Percentiles rank a stretch among this genome's conserved stretches.
phyloP scores from a whole-genome alignment of 2,113 vertebrate species.

The Sinosuthora webbiana region DNA sequence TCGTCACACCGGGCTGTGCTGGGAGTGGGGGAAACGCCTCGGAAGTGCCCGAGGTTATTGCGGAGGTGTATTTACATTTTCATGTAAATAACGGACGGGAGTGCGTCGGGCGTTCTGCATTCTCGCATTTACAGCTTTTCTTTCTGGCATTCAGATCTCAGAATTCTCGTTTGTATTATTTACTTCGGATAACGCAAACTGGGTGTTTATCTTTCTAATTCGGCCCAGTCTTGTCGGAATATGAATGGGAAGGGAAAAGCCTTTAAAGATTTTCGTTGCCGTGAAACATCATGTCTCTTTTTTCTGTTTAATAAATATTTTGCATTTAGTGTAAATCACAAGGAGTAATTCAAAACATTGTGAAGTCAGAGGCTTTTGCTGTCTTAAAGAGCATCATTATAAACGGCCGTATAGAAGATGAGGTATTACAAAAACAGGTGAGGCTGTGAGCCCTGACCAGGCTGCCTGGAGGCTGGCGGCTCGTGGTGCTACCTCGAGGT shows the following conservation, averaged over 20 bases:
- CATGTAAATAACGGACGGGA: fast-evolving
- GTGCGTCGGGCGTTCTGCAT: background rate
- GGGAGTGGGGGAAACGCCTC: background rate
- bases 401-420: fast-evolving
- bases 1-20: background rate
- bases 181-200: fast-evolving
- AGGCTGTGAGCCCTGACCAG: fast-evolving
- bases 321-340: background rate
- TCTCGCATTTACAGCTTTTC: background rate
- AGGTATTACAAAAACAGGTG: fast-evolving
- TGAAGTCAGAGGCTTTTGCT: background rate
- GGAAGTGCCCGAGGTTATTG: background rate
- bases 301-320: background rate
- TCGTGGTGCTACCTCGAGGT: fast-evolving
- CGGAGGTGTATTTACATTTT: background rate
- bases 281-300: fast-evolving
- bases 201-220: background rate
- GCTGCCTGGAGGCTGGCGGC: background rate
- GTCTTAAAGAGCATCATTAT: fast-evolving
- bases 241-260: background rate
- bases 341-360: background rate
- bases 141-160: background rate
- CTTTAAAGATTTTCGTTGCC: background rate
- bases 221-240: background rate
- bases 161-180: background rate